A percentile compares a stretch with the other conserved stretches of the same genome.
Evolutionary conservation across 2,888 invertebrate genomes (phyloP).

Genomic region (Alsophila aescularia): DNA sequence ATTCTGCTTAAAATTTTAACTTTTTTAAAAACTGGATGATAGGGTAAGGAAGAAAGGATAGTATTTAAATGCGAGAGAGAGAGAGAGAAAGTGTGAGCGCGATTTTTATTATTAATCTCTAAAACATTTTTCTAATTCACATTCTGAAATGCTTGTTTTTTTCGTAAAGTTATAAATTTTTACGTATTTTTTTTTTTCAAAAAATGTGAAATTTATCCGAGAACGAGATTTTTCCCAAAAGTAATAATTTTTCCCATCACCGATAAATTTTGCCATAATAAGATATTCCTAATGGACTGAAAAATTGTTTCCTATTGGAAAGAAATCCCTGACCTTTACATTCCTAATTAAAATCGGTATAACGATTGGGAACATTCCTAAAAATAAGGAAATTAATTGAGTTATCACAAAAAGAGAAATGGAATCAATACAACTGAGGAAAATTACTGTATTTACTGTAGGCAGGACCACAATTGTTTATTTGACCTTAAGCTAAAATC

Average conservation of each 20-base stretch:
- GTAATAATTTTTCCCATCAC: neutral
- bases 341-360: conserved; percentile 2
- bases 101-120: conserved; percentile 11
- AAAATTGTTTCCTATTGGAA: neutral
- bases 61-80: conserved; percentile 3
- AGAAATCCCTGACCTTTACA: neutral
- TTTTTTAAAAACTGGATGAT: conserved; percentile 21
- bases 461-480: too few species aligned
- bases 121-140: conserved; percentile 8
- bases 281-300: neutral
- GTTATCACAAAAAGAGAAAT: too few species aligned
- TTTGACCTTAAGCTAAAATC: too few species aligned
- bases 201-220: too few species aligned
- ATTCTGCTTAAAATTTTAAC: conserved; percentile 19
- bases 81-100: conserved; percentile 9
- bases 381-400: neutral
- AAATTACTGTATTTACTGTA: too few species aligned
- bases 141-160: neutral
- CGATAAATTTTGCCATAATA: neutral
- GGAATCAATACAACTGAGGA: too few species aligned
- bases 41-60: conserved; percentile 21
- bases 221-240: neutral
- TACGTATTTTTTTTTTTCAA: too few species aligned
- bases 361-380: conserved; percentile 10
- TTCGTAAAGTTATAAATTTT: neutral